Base-by-base conservation (phyloP, 2,888 invertebrate genomes). In the Anticlea derivata region DNA sequence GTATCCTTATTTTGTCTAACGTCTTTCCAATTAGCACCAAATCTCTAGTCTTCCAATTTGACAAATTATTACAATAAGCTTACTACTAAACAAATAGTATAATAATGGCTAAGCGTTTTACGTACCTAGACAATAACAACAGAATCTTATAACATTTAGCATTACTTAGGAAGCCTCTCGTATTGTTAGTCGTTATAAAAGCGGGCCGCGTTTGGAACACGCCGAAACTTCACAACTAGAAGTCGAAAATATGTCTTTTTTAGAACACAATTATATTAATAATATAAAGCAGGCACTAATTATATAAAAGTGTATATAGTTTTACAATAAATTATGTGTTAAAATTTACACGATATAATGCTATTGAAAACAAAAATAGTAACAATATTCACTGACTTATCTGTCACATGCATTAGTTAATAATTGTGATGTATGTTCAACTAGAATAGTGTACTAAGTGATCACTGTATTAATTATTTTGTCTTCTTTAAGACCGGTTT, bases 231-330 rank as follows among this genome's bases (percentile, higher is more conserved):
- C 75, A 57, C 55, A 63, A 59, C 23, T 20, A 80, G 74, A 80
- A 82, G 73, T 77, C 73, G 81, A 54, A 84, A 86, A 86, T 83
- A 86, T 89, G 86, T 90, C 87, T 89, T 89, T 86, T 83, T 74
- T 78, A 78, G 77, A 83, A 81, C 76, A 79, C 74, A 79, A 74
- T 70, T 58, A 78, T n/a, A n/a, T n/a, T 82, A 65, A 78, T 80
- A 75, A 82, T 82, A 78, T 82, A 75, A 88, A 89, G 88, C 89
- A 90, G 90, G 90, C 89, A 89, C 90, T 89, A 89, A 86, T 76
- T 73, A 84, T 84, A 86, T 83, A 82, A 72, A n/a, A 70, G 72
- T 82, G 80, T 87, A 86, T 82, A 83, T 81, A 73, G 78, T 81
- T 84, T 80, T 85, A 87, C 78, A 89, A 89, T 89, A 89, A 89